phyloP scores from a whole-genome alignment of 35 echinoderm and acorn worm species.

The Nesometra sesokonis region DNA sequence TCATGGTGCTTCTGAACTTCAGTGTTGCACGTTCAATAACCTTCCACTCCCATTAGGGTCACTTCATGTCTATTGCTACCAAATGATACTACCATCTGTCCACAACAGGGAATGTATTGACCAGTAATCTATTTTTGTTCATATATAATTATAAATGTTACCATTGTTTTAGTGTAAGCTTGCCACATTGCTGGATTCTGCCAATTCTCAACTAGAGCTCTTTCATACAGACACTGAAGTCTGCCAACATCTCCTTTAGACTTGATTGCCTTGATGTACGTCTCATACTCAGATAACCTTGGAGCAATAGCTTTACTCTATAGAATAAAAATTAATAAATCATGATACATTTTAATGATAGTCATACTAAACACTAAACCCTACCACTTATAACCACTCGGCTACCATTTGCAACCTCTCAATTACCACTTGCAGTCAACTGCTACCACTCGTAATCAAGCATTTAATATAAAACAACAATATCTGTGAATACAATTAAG shows the following conservation, averaged over 20 bases:
- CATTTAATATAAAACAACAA: no score
- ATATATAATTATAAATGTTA: slow-evolving; percentile 32
- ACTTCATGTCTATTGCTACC: no score
- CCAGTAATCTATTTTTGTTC: neutral
- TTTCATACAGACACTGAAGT: slow-evolving; percentile 71
- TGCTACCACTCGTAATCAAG: no score
- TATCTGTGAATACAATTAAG: no score
- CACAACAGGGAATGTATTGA: neutral
- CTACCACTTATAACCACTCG: no score
- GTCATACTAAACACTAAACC: no score
- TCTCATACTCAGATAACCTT: slow-evolving; percentile 37
- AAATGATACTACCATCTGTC: neutral
- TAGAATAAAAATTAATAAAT: neutral
- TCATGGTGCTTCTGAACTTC: no score
- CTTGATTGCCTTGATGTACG: slow-evolving; percentile 48
- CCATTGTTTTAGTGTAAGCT: slow-evolving; percentile 68
- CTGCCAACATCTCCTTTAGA: slow-evolving; percentile 43
- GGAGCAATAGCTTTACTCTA: slow-evolving; percentile 19
- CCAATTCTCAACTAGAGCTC: slow-evolving; percentile 69
- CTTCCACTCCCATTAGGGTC: no score
- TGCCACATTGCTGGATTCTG: slow-evolving; percentile 58
- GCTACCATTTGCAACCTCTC: no score
- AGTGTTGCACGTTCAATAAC: no score
- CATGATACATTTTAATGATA: no score
- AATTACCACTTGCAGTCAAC: no score